These are phyloP conservation scores for Tholera decimalis DNA, from an alignment of 2,888 invertebrate genomes.

Conservation along the genomic window DNA sequence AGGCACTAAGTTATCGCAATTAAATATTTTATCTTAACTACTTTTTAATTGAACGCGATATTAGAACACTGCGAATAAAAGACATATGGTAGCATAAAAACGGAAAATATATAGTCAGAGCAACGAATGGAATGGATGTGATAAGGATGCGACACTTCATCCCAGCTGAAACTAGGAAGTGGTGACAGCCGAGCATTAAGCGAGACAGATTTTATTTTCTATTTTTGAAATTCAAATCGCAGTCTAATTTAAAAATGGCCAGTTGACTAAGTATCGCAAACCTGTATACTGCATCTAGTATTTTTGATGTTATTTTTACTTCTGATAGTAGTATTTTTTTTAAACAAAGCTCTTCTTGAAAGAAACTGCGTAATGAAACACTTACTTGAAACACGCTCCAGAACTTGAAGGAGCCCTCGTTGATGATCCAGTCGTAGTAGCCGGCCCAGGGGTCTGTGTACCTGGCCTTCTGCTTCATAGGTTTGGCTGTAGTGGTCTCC, in stretches of 20 bases:
- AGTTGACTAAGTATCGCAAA: too few species aligned
- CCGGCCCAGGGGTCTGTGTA: conserved; percentile 95
- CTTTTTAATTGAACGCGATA: conserved; percentile 11
- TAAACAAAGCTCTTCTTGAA: not conserved
- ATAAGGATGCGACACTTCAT: not conserved
- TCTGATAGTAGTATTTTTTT: not conserved
- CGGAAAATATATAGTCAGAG: not conserved
- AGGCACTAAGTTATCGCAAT: not conserved
- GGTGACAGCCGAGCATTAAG: too few species aligned
- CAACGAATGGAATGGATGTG: not conserved
- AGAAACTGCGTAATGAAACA: conserved; percentile 3
- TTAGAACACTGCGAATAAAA: not conserved
- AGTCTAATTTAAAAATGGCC: too few species aligned
- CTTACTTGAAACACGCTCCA: conserved; percentile 96
- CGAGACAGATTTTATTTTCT: too few species aligned
- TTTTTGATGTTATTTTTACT: not conserved
- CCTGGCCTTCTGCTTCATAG: conserved; percentile 90
- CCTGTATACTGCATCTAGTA: not conserved
- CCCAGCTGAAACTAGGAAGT: not conserved
- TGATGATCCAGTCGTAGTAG: conserved; percentile 97
- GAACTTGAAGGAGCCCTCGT: conserved; percentile 97
- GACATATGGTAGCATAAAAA: not conserved
- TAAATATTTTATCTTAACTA: conserved; percentile 8
- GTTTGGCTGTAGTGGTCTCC: conserved; percentile 84
- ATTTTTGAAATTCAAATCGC: too few species aligned